Percentiles rank a stretch among this genome's conserved stretches.
phyloP scores from a whole-genome alignment of 2,888 invertebrate genomes.

The Morpho deidamia region DNA sequence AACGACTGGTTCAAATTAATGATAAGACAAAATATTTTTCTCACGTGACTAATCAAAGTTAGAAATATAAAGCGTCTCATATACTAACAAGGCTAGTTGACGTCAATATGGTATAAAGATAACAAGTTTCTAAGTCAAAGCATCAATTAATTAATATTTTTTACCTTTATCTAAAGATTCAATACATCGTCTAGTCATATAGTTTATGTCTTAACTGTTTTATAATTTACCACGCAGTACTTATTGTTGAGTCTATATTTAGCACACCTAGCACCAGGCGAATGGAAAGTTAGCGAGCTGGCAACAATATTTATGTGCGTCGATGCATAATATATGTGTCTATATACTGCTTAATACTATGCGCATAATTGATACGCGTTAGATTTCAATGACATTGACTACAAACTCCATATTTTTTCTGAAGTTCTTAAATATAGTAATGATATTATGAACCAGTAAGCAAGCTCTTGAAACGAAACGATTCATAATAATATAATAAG shows the following conservation, averaged over 20 bases:
- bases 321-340: conserved; percentile 28
- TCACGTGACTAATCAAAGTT: conserved; percentile 44
- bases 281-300: conserved; percentile 71
- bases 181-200: neutral
- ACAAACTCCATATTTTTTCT: too few relatives aligned
- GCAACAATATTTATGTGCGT: conserved; percentile 47
- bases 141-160: conserved; percentile 2
- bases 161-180: neutral
- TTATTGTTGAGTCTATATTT: conserved; percentile 64
- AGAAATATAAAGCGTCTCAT: conserved; percentile 39
- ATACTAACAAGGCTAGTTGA: conserved; percentile 40
- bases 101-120: conserved; percentile 34
- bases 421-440: too few relatives aligned
- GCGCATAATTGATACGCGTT: conserved; percentile 12
- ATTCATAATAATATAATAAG: too few relatives aligned
- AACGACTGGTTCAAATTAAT: conserved; percentile 47
- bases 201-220: conserved; percentile 32
- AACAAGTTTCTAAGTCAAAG: conserved; percentile 29
- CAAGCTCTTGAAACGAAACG: too few relatives aligned
- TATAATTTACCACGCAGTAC: conserved; percentile 51
- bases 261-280: conserved; percentile 54
- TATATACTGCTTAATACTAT: conserved; percentile 16
- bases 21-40: conserved; percentile 34
- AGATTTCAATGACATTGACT: neutral
- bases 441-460: too few relatives aligned